These are phyloP conservation scores for Latrodectus elegans DNA, from an alignment of 2,888 invertebrate species.

Conservation along the genomic window DNA sequence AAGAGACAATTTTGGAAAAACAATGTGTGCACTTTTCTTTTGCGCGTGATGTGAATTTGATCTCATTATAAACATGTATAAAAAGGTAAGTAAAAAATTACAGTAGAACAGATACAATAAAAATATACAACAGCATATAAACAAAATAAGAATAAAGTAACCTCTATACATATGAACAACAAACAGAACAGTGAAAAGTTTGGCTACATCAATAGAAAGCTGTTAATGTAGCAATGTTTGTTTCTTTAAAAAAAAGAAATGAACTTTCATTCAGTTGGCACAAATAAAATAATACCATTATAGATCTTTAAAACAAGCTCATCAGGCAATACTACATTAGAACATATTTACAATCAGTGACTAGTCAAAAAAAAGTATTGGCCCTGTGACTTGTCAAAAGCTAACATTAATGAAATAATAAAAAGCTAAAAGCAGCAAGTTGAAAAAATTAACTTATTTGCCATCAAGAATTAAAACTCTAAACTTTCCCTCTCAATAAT, in stretches of 20 bases:
- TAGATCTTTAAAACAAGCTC: slow-evolving; percentile 55
- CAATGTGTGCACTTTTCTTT: background rate
- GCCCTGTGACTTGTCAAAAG: slow-evolving; percentile 62
- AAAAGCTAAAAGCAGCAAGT: slow-evolving; percentile 53
- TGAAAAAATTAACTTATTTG: background rate
- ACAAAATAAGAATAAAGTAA: slow-evolving; percentile 36
- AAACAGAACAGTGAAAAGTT: background rate
- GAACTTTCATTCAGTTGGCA: slow-evolving; percentile 49
- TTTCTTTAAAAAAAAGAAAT: background rate
- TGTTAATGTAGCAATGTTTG: slow-evolving; percentile 17
- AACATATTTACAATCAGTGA: slow-evolving; percentile 69
- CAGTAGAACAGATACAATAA: background rate
- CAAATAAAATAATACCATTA: slow-evolving; percentile 68
- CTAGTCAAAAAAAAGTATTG: slow-evolving; percentile 67
- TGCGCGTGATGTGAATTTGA: slow-evolving; percentile 32
- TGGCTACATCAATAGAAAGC: slow-evolving; percentile 10
- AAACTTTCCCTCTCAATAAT: background rate
- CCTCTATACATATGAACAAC: slow-evolving; percentile 50
- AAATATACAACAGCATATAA: slow-evolving; percentile 53
- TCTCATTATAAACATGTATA: slow-evolving; percentile 36
- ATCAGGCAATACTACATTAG: slow-evolving; percentile 66
- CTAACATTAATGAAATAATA: slow-evolving; percentile 55
- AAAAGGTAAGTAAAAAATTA: slow-evolving; percentile 45
- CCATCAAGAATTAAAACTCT: background rate
- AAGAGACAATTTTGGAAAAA: slow-evolving; percentile 6